A percentile compares a stretch with the other conserved stretches of the same genome.
Conservation (phyloP, 1,140 invertebrate genomes). For the Bombus sylvicola region DNA sequence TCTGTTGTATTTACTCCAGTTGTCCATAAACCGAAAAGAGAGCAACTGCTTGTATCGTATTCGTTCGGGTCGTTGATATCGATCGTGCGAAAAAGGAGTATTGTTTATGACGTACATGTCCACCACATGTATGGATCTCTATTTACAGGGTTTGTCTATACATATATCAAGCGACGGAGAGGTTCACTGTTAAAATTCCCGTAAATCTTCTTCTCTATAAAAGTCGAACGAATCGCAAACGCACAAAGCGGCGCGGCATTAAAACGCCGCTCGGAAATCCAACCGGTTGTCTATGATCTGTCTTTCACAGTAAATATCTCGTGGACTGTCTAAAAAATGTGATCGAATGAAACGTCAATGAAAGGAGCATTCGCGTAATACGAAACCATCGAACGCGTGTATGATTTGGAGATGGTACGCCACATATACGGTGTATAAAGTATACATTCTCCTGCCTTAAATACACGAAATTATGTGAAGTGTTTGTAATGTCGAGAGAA, state of each 20-base stretch:
- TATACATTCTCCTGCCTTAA: too few species aligned
- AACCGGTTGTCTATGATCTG: constrained; percentile 26
- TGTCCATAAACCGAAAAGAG: constrained; percentile 20
- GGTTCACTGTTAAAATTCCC: constrained; percentile 67
- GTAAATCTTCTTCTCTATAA: constrained; percentile 74
- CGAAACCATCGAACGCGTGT: too few species aligned
- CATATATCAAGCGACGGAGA: neutral
- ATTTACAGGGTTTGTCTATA: constrained; percentile 13
- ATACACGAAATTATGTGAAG: too few species aligned
- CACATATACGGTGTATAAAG: too few species aligned
- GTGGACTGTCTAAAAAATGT: neutral
- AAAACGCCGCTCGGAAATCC: constrained; percentile 66
- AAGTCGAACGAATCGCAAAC: constrained; percentile 69
- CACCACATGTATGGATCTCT: constrained; percentile 11
- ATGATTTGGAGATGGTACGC: too few species aligned
- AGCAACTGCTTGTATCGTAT: constrained; percentile 15
- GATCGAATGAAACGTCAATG: neutral
- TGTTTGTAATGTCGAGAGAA: too few species aligned
- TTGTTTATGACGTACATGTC: constrained; percentile 69
- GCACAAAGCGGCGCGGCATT: constrained; percentile 48
- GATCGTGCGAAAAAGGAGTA: constrained; percentile 53
- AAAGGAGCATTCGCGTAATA: neutral
- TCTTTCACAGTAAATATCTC: neutral
- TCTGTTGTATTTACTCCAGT: neutral
- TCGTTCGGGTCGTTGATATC: constrained; percentile 28